Evolutionary conservation across 1,140 invertebrate species (phyloP), one percentile per base, ranked within the genome.

Genomic region (Bombyx mori): DNA sequence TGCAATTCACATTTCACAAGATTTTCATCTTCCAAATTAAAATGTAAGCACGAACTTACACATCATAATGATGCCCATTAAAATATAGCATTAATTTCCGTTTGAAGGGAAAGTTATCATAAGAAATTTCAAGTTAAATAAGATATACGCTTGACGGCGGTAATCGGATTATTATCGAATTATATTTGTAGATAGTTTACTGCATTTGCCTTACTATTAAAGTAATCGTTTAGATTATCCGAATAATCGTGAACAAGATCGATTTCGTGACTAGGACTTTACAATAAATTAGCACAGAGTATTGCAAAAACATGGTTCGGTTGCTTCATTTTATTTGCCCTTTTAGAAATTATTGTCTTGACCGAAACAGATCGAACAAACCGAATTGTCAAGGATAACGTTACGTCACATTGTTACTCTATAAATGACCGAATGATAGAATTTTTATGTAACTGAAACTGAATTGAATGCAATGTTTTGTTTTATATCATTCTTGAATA

Each of bases 221-320:
- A 56, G 56, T 54, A 65, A 63, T 50, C 57, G 47, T 51, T 57
- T 57, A 44, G 49, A 50, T 59, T 52, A 65, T 58, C 54, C 22
- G 48, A 56, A 43, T 43, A 54, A 61, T 65, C 49, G 49, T 51
- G 53, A 53, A 58, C 49, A 47, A 63, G 55, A 69, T 62, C 53
- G 60, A 63, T 63, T 63, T 69, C 67, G 61, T 66, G 66, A 69
- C 63, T 68, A 59, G 62, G 55, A 61, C 60, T 56, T 62, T 65
- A 62, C 50, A 51, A 60, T 55, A 57, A 65, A 63, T 71, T 60
- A 57, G 61, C 59, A 56, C 60, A 66, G 57, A 50, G 58, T 53
- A 57, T 58, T 22, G 61, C 67, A 69, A 61, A 60, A 66, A 35
- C 44, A 52, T 42, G 54, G 42, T 56, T 18, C 44, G 49, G 55